phyloP scores from a whole-genome alignment of 2,888 invertebrate genomes.

The Brenthis daphne region DNA sequence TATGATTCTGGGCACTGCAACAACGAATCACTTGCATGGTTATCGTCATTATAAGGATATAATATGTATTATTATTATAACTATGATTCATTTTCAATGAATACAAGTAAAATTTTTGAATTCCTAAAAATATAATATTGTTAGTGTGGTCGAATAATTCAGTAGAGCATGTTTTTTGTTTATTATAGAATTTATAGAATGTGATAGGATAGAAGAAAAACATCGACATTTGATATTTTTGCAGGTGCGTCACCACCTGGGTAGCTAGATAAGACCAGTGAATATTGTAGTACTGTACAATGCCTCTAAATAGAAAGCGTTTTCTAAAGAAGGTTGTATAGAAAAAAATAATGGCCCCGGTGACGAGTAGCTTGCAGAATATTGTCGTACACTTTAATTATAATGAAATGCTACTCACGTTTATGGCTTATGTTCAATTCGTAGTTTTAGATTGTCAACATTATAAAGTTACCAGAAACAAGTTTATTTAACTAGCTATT shows the following conservation, averaged over 20 bases:
- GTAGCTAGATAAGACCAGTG: slow-evolving; percentile 6
- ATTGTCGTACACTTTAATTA: too few species aligned
- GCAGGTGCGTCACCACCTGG: slow-evolving; percentile 19
- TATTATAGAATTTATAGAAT: slow-evolving; percentile 10
- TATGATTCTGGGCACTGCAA: too few species aligned
- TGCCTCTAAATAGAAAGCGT: slow-evolving; percentile 11
- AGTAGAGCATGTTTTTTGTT: neutral
- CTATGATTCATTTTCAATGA: too few species aligned
- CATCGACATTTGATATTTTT: slow-evolving; percentile 20
- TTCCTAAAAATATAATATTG: too few species aligned
- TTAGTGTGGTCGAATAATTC: neutral
- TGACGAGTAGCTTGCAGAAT: too few species aligned
- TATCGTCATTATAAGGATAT: too few species aligned
- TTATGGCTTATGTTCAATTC: too few species aligned
- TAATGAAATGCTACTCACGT: too few species aligned
- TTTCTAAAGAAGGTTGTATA: neutral
- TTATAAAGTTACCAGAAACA: neutral
- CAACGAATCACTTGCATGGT: too few species aligned
- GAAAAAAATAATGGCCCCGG: neutral
- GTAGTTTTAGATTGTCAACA: neutral
- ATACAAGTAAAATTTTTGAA: too few species aligned
- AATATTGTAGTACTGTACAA: slow-evolving; percentile 5
- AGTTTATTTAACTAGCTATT: neutral
- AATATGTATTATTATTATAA: too few species aligned
- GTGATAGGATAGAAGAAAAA: slow-evolving; percentile 11